Evolutionary conservation across 2,113 vertebrate genomes (phyloP), one percentile per base, ranked within the genome.

Genomic region (Thymallus thymallus): DNA sequence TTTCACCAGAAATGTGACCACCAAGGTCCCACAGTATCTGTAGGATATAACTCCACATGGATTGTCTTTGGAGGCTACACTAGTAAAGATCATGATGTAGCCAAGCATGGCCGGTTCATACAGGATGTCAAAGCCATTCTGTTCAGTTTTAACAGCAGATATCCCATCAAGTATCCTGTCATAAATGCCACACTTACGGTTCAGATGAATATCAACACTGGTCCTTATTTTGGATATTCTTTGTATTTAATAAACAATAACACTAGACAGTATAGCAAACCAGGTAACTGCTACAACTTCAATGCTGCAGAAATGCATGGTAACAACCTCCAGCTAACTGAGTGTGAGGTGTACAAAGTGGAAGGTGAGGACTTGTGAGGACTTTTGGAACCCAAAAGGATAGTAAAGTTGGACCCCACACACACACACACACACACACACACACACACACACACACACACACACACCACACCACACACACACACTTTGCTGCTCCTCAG

Each of bases 341-440:
- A 92, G 79, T 89, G 83, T 5, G 91, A 92, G 71, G 90, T 90
- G 48, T 90, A 85, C 85, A 83, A 83, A 72, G 84, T 86, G 76
- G 89, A 90, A 79, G 82, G 90, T 92, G 65, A 81, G n/a, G n/a
- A n/a, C n/a, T n/a, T n/a, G n/a, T n/a, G n/a, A n/a, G n/a, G n/a
- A n/a, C n/a, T n/a, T n/a, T n/a, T n/a, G n/a, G n/a, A n/a, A n/a
- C n/a, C n/a, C n/a, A n/a, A n/a, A n/a, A n/a, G n/a, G n/a, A n/a
- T n/a, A n/a, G n/a, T n/a, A n/a, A n/a, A n/a, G n/a, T n/a, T n/a
- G n/a, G n/a, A n/a, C n/a, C n/a, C n/a, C n/a, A n/a, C n/a, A n/a
- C n/a, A n/a, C n/a, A n/a, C n/a, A n/a, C n/a, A n/a, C n/a, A n/a
- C n/a, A n/a, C n/a, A n/a, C n/a, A n/a, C n/a, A n/a, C n/a, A n/a